Evolutionary conservation across 2,888 invertebrate species (phyloP), one percentile per base, ranked within the genome.

Genomic region (Drosophila kanekoi): DNA sequence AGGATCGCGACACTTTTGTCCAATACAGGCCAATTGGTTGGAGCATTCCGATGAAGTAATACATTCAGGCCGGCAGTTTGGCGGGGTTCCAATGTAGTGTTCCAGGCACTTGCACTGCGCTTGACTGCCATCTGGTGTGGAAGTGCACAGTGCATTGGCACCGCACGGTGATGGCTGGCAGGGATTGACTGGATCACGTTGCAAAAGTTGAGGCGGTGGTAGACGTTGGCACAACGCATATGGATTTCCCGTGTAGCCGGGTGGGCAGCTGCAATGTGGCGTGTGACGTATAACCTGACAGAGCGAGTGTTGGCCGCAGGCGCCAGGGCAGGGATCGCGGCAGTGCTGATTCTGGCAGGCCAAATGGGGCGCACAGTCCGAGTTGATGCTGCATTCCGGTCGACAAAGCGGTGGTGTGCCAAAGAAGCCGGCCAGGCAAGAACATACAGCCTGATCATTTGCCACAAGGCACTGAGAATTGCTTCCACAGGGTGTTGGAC

Each of bases 41-140:
- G 94, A 92, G 89, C 97, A 97, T 87, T 97, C 96, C 10, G 95
- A 93, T 78, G 95, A 96, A 38, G 95, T 94, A 5, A 95, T 93
- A 90, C 96, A 96, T 90, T 95, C 95, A 4, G 96, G 96, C 83
- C 95, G 93, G 86, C 96, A 97, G 89, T 95, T 94, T 52, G 96
- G 96, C 32, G 97, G 96, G n/a, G 94, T 93, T 60, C 97, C 97
- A 65, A 95, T 93, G 89, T 94, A 96, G 61, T 94, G 94, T 58
- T 94, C 93, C 78, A 94, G 90, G 90, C 96, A 96, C 49, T 94
- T 94, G 88, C 96, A 96, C 14, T 81, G 40, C 14, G 81, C 84
- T 28, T 78, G 73, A 9, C 1, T 40, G n/a, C 72, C 70, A 23
- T 69, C 70, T 4, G 65, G 43, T 1, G 95, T 76, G 77, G 95